Conservation (phyloP, 2,113 vertebrate genomes). For the Cynocephalus volans region DNA sequence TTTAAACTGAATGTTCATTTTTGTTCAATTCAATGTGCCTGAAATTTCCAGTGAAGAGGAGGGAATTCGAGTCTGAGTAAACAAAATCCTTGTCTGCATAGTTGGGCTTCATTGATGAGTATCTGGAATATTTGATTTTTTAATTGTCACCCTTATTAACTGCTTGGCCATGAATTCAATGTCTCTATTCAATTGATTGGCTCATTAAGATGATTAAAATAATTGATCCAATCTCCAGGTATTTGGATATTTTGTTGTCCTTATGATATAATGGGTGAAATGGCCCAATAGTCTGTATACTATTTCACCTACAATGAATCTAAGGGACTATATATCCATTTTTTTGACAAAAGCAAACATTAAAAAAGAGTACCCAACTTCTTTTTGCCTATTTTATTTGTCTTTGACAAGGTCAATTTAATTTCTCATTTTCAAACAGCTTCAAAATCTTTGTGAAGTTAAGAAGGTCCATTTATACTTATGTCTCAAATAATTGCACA, state of each 20-base stretch:
- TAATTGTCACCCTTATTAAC: not conserved
- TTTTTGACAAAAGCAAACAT: not conserved
- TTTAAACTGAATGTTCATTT: not conserved
- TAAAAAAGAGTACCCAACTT: not conserved
- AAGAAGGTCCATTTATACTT: constrained; percentile 15
- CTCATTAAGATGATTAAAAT: not conserved
- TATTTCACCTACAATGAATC: not conserved
- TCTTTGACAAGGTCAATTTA: not conserved
- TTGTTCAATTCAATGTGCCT: not conserved
- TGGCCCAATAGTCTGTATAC: not conserved
- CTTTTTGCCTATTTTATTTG: not conserved
- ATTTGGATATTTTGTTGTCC: not conserved
- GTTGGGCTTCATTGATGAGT: not conserved
- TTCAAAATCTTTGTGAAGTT: not conserved
- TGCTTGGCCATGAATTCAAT: not conserved
- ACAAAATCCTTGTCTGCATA: not conserved
- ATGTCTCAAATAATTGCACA: not conserved
- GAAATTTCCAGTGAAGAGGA: not conserved
- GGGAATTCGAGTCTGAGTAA: not conserved
- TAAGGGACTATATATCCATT: not conserved
- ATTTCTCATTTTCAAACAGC: constrained; percentile 14
- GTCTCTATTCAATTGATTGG: not conserved
- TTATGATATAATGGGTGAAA: not conserved
- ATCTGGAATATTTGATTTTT: not conserved
- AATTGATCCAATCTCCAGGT: not conserved